Evolutionary conservation across 2,888 invertebrate species (phyloP), one percentile per base, ranked within the genome.

Genomic region (Anagyrus pseudococci): DNA sequence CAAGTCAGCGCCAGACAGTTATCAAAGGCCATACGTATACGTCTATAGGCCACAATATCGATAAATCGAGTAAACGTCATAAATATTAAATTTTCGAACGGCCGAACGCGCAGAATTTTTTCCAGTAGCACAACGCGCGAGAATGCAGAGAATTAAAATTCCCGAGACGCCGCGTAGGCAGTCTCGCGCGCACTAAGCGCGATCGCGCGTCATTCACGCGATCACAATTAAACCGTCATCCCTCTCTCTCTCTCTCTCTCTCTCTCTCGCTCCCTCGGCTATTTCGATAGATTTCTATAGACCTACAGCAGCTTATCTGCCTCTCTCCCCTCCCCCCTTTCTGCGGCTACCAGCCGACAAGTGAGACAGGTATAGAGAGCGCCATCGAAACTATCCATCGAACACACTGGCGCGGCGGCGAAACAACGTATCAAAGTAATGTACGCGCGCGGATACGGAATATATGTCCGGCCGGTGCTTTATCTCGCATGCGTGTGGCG

Each of bases 401-500:
- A 10, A 17, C 26, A 48, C 48, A 46, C 17, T 3, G n/a, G 15
- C 10, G 22, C 47, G 23, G 25, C 40, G 19, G 10, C 22, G 26
- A 19, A 29, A 48, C 50, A 7, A 20, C 49, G 33, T 56, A 58
- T 58, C 58, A 50, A 43, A 52, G 59, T 66, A 59, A 62, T 62
- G 52, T 65, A 62, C 58, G 62, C 58, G 65, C 58, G 29, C 54
- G 58, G 63, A 59, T 64, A 59, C 23, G 50, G 56, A 64, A 64
- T 64, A 64, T 61, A 61, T 58, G 57, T 44, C n/a, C n/a, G 22
- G 4, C 62, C 67, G 64, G 52, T 58, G 62, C 58, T 69, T 68
- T 70, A 76, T 75, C 71, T 68, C 66, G 75, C 73, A 77, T 77
- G 74, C 77, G 72, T 68, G 69, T 67, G 64, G 72, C 73, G 74